A percentile compares a stretch with the other conserved stretches of the same genome.
These are phyloP conservation scores for Diprion similis DNA, from an alignment of 1,140 invertebrate species.

Conservation along the genomic window DNA sequence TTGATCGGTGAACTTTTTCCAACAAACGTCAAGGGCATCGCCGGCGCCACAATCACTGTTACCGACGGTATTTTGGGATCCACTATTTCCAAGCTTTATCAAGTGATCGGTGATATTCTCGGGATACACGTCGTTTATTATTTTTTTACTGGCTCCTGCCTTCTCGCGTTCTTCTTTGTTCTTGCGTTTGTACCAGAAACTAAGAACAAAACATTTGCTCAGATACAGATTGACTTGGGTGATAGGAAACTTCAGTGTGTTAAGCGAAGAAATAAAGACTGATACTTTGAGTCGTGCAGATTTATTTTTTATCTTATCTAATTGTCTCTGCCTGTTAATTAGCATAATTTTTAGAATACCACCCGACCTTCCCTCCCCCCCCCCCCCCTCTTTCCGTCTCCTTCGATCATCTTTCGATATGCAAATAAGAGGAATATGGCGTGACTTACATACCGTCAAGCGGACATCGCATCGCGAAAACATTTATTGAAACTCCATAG, in stretches of 20 bases:
- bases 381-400: no score
- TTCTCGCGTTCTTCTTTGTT: constrained; percentile 50
- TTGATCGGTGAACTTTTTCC: constrained; percentile 81
- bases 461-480: no score
- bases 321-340: no score
- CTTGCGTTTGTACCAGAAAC: constrained; percentile 56
- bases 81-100: constrained; percentile 78
- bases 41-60: constrained; percentile 67
- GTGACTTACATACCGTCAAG: no score
- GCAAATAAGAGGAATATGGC: no score
- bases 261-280: constrained; percentile 10
- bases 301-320: no score
- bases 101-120: constrained; percentile 67
- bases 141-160: constrained; percentile 73
- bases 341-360: no score
- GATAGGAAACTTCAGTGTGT: constrained; percentile 16
- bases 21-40: constrained; percentile 73
- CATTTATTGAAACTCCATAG: no score
- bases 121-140: constrained; percentile 76
- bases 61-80: constrained; percentile 81
- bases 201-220: constrained; percentile 56
- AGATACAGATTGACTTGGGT: constrained; percentile 52
- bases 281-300: neutral
- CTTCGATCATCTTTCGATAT: no score
- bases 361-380: no score